Evolutionary conservation across 2,797 vertebrate species (phyloP).

Genomic region (Poliocrania exsul): DNA sequence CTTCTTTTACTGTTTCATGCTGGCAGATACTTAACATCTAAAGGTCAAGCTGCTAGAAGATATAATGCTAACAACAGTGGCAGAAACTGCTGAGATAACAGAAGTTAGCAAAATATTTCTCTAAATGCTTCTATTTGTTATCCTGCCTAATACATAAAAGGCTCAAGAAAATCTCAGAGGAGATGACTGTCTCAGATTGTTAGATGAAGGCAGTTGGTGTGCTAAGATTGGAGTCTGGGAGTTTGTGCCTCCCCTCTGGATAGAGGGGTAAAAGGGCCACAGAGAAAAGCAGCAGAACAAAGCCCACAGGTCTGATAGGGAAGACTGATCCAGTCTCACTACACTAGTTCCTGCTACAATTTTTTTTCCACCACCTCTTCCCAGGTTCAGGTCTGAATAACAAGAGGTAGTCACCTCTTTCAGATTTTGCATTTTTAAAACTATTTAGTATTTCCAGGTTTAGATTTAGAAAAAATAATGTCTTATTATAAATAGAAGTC

Average conservation of each 20-base stretch:
- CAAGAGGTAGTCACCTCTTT: too few species aligned
- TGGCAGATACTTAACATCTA: background rate
- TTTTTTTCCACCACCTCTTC: background rate
- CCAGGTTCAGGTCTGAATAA: background rate
- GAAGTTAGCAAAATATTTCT: background rate
- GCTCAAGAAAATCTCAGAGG: background rate
- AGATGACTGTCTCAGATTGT: background rate
- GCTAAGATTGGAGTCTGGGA: background rate
- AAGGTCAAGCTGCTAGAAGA: background rate
- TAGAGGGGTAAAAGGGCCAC: background rate
- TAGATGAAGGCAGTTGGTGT: background rate
- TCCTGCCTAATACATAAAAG: background rate
- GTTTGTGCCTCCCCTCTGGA: background rate
- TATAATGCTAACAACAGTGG: background rate
- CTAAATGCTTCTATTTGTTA: background rate
- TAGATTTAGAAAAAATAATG: too few species aligned
- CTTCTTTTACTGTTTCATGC: background rate
- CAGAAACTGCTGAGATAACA: background rate
- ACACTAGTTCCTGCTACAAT: rapidly evolving
- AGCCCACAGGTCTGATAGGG: background rate
- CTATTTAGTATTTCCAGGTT: too few species aligned
- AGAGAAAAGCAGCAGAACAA: background rate
- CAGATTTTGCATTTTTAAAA: too few species aligned
- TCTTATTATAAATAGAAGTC: too few species aligned
- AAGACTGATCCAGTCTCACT: background rate